Evolutionary conservation across 1,140 invertebrate species (phyloP).

Genomic region (Melitaea cinxia): DNA sequence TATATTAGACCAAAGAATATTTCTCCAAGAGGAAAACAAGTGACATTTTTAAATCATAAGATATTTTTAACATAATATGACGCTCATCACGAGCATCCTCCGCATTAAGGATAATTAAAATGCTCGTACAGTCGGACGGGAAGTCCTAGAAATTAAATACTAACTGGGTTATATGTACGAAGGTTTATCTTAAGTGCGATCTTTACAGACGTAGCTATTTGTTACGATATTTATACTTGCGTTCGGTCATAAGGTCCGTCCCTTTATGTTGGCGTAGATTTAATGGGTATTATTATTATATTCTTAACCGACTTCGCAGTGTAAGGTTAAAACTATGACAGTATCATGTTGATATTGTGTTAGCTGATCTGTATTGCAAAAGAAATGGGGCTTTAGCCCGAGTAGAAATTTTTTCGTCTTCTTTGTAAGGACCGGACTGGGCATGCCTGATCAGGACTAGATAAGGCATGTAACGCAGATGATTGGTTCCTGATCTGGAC

Average conservation of each 20-base stretch:
- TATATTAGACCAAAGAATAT: not conserved
- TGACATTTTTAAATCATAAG: conserved; percentile 20
- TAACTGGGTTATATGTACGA: conserved; percentile 59
- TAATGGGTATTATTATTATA: conserved; percentile 2
- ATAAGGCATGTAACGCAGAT: no score
- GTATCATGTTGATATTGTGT: no score
- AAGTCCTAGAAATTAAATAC: conserved; percentile 39
- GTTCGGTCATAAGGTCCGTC: conserved; percentile 46
- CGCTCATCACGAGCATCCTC: conserved; percentile 25
- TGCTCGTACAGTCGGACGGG: conserved; percentile 22
- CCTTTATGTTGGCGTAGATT: conserved; percentile 35
- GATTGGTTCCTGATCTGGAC: no score
- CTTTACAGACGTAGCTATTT: conserved; percentile 63
- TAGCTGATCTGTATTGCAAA: no score
- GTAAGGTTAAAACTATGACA: not conserved
- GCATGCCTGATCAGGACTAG: no score
- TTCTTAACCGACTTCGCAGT: not conserved
- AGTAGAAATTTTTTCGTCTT: no score
- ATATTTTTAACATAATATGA: conserved; percentile 33
- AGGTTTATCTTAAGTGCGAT: conserved; percentile 48
- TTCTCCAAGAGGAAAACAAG: not conserved
- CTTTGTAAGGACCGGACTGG: no score
- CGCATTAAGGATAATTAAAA: conserved; percentile 41
- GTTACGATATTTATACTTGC: conserved; percentile 56
- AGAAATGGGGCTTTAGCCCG: no score